These are phyloP conservation scores for Panthera leo DNA, from an alignment of 2,113 vertebrate species.

Conservation along the genomic window DNA sequence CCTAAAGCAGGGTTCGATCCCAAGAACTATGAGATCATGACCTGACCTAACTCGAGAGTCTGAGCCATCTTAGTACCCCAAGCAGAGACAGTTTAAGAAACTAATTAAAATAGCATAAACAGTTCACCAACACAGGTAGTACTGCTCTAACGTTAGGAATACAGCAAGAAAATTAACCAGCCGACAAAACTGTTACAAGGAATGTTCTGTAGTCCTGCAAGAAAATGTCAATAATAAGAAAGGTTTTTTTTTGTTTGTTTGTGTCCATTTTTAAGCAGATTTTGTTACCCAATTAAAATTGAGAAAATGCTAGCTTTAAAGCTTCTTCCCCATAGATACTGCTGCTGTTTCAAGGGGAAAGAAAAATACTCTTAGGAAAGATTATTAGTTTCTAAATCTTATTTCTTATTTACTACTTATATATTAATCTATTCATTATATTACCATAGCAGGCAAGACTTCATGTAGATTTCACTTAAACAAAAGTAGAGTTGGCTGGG, in stretches of 20 bases:
- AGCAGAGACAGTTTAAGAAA: background rate
- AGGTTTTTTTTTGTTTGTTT: background rate
- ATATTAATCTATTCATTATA: background rate
- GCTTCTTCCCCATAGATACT: background rate
- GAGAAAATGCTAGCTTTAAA: background rate
- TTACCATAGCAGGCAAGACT: background rate
- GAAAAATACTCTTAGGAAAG: background rate
- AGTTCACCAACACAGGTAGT: background rate
- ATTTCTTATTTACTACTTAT: background rate
- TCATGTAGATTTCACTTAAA: constrained; percentile 18
- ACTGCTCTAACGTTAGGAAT: background rate
- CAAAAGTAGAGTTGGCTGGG: background rate
- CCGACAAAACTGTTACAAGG: background rate
- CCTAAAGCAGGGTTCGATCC: too few species aligned
- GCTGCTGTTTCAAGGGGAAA: background rate
- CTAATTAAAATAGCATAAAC: constrained; percentile 22
- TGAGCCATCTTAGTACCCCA: too few species aligned
- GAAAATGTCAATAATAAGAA: constrained; percentile 6
- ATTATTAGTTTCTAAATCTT: background rate
- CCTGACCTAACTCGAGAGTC: too few species aligned
- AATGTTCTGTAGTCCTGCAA: background rate
- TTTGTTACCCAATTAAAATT: background rate
- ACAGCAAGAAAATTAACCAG: background rate
- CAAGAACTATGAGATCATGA: too few species aligned
- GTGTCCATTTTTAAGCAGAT: background rate